Evolutionary conservation across 92 coral and sea anemone genomes (phyloP), one percentile per base, ranked within the genome.

Genomic region (Paramuricea clavata): DNA sequence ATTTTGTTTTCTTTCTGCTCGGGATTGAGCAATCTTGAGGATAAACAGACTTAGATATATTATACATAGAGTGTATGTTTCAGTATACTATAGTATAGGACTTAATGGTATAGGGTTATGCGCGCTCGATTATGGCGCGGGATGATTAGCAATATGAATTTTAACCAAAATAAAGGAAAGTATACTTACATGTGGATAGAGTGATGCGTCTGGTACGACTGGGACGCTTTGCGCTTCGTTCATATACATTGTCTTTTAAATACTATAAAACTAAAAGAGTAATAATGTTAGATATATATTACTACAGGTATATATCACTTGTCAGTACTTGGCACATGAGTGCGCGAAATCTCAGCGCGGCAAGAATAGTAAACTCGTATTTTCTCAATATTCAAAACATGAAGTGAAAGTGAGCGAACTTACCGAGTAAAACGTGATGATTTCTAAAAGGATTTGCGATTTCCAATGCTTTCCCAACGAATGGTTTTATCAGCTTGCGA

Each of bases 141-240:
- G 23, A 0, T 54, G 62, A 54, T 1, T 39, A 52, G 43, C 31
- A 31, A 19, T 44, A 22, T 21, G 12, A 34, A 61, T 35, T 54
- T 80, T 28, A 7, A 43, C 54, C 12, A 17, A 56, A 41, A 52
- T 31, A 41, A 25, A 60, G 25, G 43, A 22, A 47, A 22, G n/a
- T 60, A 60, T 52, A 81, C 95, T 87, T 90, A 97, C 99, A 80
- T 97, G 99, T 17, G 95, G 95, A 81, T 97, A 97, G 2, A 97
- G 94, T 8, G 98, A 92, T 12, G 99, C 94, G 61, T 97, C 99
- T 9, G 99, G 99, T 0, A 97, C 99, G 34, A 97, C 99, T 33
- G 84, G 84, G 12, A 79, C 84, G 65, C 84, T 79, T 60, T 79
- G 84, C 72, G 84, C 84, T 61, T 79, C 84, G 36, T 79, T 79